phyloP scores from a whole-genome alignment of 2,888 invertebrate species.

The Archips xylosteana region DNA sequence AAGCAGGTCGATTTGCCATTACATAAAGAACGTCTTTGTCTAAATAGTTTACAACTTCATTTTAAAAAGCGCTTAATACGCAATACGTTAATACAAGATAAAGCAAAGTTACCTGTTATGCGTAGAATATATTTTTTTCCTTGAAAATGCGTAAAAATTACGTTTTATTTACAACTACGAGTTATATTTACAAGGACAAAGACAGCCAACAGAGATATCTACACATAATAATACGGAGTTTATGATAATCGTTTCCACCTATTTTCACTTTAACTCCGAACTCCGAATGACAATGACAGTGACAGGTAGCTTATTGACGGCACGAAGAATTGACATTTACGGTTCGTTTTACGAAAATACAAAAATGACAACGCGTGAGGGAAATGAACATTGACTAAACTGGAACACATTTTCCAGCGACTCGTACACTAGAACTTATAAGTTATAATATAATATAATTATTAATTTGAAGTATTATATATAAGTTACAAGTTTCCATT shows the following conservation, averaged over 20 bases:
- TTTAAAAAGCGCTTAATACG: slow-evolving; percentile 22
- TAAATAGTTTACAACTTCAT: slow-evolving; percentile 5
- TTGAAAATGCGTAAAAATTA: slow-evolving; percentile 48
- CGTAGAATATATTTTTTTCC: slow-evolving; percentile 9
- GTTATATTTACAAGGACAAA: slow-evolving; percentile 58
- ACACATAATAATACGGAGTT: slow-evolving; percentile 32
- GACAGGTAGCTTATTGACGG: background rate
- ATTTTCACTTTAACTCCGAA: background rate
- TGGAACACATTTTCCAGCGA: too few species aligned
- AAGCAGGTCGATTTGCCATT: slow-evolving; percentile 45
- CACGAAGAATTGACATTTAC: background rate
- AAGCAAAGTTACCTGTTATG: slow-evolving; percentile 28
- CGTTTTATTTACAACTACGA: slow-evolving; percentile 46
- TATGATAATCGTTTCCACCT: slow-evolving; percentile 12
- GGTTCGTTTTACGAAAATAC: background rate
- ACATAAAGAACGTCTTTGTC: slow-evolving; percentile 43
- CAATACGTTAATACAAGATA: background rate
- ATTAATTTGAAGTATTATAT: too few species aligned
- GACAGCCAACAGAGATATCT: slow-evolving; percentile 43
- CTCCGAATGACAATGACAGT: slow-evolving; percentile 2
- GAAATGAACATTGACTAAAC: too few species aligned
- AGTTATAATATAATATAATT: too few species aligned
- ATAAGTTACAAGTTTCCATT: too few species aligned
- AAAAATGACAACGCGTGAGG: background rate
- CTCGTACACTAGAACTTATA: too few species aligned